phyloP scores from a whole-genome alignment of 2,888 invertebrate species.

The Agriotes lineatus region DNA sequence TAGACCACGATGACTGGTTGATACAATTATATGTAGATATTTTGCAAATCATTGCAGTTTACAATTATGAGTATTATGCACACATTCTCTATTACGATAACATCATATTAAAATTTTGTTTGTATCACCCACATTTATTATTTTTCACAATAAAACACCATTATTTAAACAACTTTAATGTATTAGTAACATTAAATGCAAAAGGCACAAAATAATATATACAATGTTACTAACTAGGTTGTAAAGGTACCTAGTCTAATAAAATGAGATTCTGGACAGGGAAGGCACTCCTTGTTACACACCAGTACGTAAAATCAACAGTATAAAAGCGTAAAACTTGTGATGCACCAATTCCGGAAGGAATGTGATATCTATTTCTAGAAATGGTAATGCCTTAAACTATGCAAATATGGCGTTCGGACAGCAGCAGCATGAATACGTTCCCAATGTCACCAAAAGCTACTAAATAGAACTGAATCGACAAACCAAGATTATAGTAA shows the following conservation, averaged over 20 bases:
- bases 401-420: too few species aligned
- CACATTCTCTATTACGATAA: too few species aligned
- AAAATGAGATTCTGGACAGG: conserved; percentile 6
- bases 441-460: too few species aligned
- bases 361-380: conserved; percentile 5
- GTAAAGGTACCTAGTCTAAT: neutral
- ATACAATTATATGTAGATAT: too few species aligned
- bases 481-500: too few species aligned
- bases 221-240: conserved; percentile 8
- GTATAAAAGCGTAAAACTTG: neutral
- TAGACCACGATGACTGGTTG: too few species aligned
- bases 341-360: neutral
- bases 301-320: neutral
- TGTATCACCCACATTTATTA: too few species aligned
- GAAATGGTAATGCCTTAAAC: neutral
- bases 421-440: too few species aligned
- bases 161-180: conserved; percentile 6
- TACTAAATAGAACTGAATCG: too few species aligned
- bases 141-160: neutral
- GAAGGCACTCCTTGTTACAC: neutral
- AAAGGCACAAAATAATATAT: conserved; percentile 4
- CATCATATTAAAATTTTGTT: too few species aligned
- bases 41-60: too few species aligned
- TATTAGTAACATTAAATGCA: conserved; percentile 12
- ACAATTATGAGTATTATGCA: too few species aligned